phyloP scores from a whole-genome alignment of 2,113 vertebrate genomes.

The Callospermophilus lateralis region DNA sequence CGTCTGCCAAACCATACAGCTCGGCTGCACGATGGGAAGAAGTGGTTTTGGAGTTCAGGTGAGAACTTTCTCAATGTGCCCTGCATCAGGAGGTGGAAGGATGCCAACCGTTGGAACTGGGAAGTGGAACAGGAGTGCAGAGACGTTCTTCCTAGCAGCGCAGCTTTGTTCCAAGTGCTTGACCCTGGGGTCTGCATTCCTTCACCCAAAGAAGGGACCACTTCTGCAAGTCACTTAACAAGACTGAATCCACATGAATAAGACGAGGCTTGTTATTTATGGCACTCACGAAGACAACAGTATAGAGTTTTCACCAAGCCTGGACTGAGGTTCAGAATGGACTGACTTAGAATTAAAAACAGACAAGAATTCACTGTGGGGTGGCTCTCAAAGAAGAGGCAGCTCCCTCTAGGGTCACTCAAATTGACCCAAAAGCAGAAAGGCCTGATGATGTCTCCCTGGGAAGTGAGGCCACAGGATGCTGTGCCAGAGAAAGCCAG shows the following conservation, averaged over 20 bases:
- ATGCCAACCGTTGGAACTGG: neutral
- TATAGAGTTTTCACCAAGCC: neutral
- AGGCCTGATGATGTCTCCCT: neutral
- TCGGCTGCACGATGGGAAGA: neutral
- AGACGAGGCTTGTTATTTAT: neutral
- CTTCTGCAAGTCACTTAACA: neutral
- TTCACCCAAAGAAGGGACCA: neutral
- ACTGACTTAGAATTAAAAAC: neutral
- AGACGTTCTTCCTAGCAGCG: neutral
- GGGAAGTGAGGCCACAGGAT: neutral
- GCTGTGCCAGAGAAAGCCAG: neutral
- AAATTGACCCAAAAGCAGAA: neutral
- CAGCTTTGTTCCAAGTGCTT: neutral
- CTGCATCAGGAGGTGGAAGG: neutral
- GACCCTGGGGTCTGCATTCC: neutral
- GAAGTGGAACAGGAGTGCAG: neutral
- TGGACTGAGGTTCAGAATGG: neutral
- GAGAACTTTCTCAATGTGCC: neutral
- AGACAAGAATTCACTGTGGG: neutral
- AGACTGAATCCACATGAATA: neutral
- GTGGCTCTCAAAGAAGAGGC: neutral
- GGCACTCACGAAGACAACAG: neutral
- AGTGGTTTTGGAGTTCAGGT: neutral
- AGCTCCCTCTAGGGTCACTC: neutral
- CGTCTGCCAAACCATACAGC: neutral